Evolutionary conservation across 2,797 vertebrate genomes (phyloP), one percentile per base, ranked within the genome.

Genomic region (Neosalanx taihuensis): DNA sequence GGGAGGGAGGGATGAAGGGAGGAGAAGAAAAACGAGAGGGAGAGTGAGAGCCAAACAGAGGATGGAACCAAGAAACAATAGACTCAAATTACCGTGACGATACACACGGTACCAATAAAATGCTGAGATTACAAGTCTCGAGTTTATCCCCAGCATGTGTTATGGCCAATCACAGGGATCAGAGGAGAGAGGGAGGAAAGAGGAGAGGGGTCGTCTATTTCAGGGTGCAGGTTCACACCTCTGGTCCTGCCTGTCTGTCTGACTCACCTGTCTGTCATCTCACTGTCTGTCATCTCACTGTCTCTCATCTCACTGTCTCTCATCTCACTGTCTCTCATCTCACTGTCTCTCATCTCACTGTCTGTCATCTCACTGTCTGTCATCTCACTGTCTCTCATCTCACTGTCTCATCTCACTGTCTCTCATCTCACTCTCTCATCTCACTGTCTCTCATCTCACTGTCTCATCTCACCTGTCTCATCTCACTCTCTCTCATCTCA

Each of bases 11-110:
- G 23, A 26, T 46, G 41, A 46, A 46, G 12, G 41, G 12, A 12
- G 12, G 41, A 46, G 1, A 46, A 46, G 5, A 12, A 46, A 46
- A 46, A 12, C 5, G 81, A 72, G 67, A 73, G 81, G 77, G 83
- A 72, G 70, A 75, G 67, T 70, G 69, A 79, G 49, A 66, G 20
- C 6, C 12, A 64, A 65, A 56, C 35, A 15, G 67, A 68, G 59
- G 15, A 53, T 18, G 46, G 9, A 18, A 62, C 71, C 69, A 80
- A 65, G 72, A 78, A 76, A 63, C 61, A 76, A 88, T 84, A 89
- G 74, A 72, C 79, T 82, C 67, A 81, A 87, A 87, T 87, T 77
- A 80, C 66, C 65, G 80, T 80, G 73, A 59, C 62, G 73, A 77
- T 80, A 77, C 74, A 77, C 74, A 84, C 75, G 88, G 76, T 61